Percentiles rank a stretch among this genome's conserved stretches.
phyloP scores from a whole-genome alignment of 1,140 invertebrate species.

The Drosophila tristis region DNA sequence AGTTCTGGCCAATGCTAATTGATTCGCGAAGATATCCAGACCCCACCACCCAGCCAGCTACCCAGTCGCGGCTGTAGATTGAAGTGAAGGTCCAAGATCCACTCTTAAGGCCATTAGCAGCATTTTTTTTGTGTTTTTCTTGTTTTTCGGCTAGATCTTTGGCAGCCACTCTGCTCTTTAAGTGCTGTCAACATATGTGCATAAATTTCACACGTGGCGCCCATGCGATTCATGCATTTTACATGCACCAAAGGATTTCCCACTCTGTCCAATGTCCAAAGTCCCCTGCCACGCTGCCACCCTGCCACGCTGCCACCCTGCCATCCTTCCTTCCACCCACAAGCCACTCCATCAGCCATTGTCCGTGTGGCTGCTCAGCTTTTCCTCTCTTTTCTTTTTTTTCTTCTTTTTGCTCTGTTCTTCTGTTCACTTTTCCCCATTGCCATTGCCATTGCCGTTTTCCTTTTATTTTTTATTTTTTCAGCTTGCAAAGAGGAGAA shows the following conservation, averaged over 20 bases:
- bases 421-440: too few relatives aligned
- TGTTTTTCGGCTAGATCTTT: not conserved
- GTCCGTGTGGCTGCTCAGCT: conserved; percentile 10
- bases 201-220: conserved; percentile 79
- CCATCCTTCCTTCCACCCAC: not conserved
- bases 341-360: conserved; percentile 13
- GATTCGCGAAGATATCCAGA: conserved; percentile 9
- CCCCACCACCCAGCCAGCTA: too few relatives aligned
- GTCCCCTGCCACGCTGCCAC: too few relatives aligned
- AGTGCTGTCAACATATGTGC: conserved; percentile 75
- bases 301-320: not conserved
- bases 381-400: conserved; percentile 11
- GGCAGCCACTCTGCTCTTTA: conserved; percentile 27
- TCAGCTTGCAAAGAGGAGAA: not conserved
- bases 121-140: too few relatives aligned
- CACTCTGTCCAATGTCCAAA: conserved; percentile 27
- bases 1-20: conserved; percentile 28
- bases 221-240: conserved; percentile 67
- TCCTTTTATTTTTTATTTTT: too few relatives aligned
- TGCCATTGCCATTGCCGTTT: too few relatives aligned
- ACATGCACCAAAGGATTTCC: conserved; percentile 74
- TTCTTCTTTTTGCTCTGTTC: conserved; percentile 2
- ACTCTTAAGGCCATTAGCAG: not conserved
- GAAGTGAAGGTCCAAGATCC: too few relatives aligned
- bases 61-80: too few relatives aligned